Evolutionary conservation across 2,888 invertebrate species (phyloP).

Genomic region (Azorinus chamasolen): DNA sequence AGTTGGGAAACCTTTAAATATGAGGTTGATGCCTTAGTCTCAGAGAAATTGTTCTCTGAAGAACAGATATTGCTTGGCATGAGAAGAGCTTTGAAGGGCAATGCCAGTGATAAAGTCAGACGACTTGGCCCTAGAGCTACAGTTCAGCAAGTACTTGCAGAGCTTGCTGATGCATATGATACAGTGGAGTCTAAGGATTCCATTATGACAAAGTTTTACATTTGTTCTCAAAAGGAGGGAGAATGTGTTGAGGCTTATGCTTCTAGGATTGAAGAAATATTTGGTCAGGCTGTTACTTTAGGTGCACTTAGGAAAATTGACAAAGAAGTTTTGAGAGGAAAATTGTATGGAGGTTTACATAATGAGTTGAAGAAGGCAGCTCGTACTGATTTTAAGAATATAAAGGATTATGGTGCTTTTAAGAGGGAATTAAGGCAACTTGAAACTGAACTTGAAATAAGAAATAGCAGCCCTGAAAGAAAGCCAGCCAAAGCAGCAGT

Average conservation of each 20-base stretch:
- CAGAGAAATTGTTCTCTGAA: background rate
- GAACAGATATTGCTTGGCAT: slow-evolving; percentile 3
- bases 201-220: slow-evolving; percentile 15
- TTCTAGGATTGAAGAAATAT: slow-evolving; percentile 4
- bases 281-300: slow-evolving; percentile 19
- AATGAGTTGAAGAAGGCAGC: slow-evolving; percentile 20
- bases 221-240: background rate
- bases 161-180: slow-evolving; percentile 1
- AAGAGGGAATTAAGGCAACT: slow-evolving; percentile 34
- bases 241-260: slow-evolving; percentile 5
- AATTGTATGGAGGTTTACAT: slow-evolving; percentile 23
- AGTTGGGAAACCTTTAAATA: slow-evolving; percentile 15
- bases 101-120: slow-evolving; percentile 9
- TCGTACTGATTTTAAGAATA: slow-evolving; percentile 22
- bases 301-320: slow-evolving; percentile 13
- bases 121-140: background rate
- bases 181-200: slow-evolving; percentile 3
- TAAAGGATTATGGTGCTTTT: slow-evolving; percentile 34
- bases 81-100: slow-evolving; percentile 1
- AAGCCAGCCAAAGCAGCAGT: slow-evolving; percentile 14
- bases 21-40: slow-evolving; percentile 4
- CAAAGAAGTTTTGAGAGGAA: slow-evolving; percentile 10
- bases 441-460: slow-evolving; percentile 27
- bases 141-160: background rate
- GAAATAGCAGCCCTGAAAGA: background rate